Conservation (phyloP, 2,797 vertebrate species). For the Capromys pilorides region DNA sequence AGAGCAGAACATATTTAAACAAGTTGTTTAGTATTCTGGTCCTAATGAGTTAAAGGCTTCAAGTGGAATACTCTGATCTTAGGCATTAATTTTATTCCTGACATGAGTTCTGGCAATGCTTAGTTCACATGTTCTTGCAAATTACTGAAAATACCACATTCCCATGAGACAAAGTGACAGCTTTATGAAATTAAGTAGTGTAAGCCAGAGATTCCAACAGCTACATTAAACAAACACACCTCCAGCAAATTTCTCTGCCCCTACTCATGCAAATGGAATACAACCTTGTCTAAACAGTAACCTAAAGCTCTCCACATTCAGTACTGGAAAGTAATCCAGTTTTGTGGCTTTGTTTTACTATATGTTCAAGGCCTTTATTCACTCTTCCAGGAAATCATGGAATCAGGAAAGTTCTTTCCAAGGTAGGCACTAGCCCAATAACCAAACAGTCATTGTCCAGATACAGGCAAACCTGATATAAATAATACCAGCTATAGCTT, state of each 20-base stretch:
- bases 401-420: not conserved
- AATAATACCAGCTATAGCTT: slow-evolving; percentile 4
- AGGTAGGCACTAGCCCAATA: not conserved
- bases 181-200: slow-evolving; percentile 61
- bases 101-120: not conserved
- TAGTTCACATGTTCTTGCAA: slow-evolving; percentile 57
- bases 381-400: not conserved
- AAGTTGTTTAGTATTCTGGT: slow-evolving; percentile 63
- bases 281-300: slow-evolving; percentile 42
- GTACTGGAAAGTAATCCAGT: not conserved
- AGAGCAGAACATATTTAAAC: slow-evolving; percentile 39
- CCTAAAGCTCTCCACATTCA: not conserved
- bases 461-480: not conserved
- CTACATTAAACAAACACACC: slow-evolving; percentile 70
- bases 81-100: slow-evolving; percentile 33
- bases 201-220: slow-evolving; percentile 64
- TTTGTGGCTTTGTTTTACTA: slow-evolving; percentile 29
- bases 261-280: slow-evolving; percentile 24
- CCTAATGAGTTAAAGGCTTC: slow-evolving; percentile 46
- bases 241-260: slow-evolving; percentile 60
- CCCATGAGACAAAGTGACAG: slow-evolving; percentile 64
- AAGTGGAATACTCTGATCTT: slow-evolving; percentile 16
- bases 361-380: not conserved
- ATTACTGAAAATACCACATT: slow-evolving; percentile 65
- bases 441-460: not conserved